A percentile compares a stretch with the other conserved stretches of the same genome.
These are phyloP conservation scores for Zapornia atra DNA, from an alignment of 2,113 vertebrate species.

Conservation along the genomic window DNA sequence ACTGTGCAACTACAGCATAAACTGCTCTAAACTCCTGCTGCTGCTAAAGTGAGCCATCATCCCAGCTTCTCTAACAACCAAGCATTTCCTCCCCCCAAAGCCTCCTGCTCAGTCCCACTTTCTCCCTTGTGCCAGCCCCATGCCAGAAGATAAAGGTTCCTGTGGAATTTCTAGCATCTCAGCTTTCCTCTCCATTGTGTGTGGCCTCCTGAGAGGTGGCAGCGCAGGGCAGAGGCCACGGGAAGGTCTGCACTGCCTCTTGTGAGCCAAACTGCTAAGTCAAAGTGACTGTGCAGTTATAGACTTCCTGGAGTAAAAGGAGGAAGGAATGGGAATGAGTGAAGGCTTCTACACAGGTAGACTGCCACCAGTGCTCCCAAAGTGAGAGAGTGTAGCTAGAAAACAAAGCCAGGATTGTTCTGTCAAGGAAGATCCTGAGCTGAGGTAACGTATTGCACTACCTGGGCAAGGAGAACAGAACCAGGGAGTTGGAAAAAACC, in stretches of 20 bases:
- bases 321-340: neutral
- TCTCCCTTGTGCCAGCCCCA: neutral
- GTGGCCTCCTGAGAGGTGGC: fast-evolving
- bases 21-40: neutral
- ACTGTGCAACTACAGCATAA: neutral
- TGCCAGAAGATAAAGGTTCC: neutral
- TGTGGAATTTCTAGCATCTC: neutral
- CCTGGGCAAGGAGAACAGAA: neutral
- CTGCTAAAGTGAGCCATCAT: neutral
- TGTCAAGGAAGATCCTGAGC: neutral
- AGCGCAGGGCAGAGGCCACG: fast-evolving
- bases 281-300: neutral
- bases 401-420: neutral
- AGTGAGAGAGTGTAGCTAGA: neutral
- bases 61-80: fast-evolving
- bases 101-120: neutral
- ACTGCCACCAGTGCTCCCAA: neutral
- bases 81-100: neutral
- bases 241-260: neutral
- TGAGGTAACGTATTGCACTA: neutral
- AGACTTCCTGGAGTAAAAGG: no score
- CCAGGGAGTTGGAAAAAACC: no score
- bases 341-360: neutral
- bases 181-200: neutral
- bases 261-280: neutral